Conservation (phyloP, 2,113 vertebrate genomes). For the Cygnus atratus region DNA sequence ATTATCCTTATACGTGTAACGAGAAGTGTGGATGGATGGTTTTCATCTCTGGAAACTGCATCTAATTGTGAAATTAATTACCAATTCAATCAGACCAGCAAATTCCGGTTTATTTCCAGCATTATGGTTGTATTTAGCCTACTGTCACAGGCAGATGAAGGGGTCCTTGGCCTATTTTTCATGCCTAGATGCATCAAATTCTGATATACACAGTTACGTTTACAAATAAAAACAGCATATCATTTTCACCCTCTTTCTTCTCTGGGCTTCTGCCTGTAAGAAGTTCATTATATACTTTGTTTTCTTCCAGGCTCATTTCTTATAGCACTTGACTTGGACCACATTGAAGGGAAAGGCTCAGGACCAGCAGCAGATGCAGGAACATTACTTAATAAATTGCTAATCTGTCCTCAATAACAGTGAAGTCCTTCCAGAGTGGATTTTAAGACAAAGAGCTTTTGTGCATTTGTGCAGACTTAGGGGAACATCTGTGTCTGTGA, state of each 20-base stretch:
- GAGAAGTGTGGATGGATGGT: neutral
- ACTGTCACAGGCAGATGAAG: neutral
- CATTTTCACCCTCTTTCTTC: neutral
- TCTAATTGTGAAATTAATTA: neutral
- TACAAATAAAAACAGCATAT: neutral
- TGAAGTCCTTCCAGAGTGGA: constrained; percentile 20
- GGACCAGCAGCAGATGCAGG: constrained; percentile 2
- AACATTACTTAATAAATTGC: neutral
- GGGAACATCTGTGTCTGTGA: constrained; percentile 38
- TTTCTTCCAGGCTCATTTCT: neutral
- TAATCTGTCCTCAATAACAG: constrained; percentile 8
- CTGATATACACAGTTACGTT: rapidly evolving
- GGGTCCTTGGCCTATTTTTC: neutral
- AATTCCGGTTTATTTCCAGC: neutral
- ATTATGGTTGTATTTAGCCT: rapidly evolving
- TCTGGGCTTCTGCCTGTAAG: neutral
- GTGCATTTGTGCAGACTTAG: neutral
- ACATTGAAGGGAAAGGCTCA: neutral
- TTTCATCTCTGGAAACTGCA: neutral
- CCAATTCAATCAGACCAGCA: neutral
- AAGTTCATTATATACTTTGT: neutral
- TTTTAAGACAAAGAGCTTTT: constrained; percentile 17
- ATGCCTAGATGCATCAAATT: too few species aligned
- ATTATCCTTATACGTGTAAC: neutral
- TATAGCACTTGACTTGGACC: neutral